phyloP scores from a whole-genome alignment of 2,797 vertebrate genomes.

The Sternarchorhynchus goeldii region DNA sequence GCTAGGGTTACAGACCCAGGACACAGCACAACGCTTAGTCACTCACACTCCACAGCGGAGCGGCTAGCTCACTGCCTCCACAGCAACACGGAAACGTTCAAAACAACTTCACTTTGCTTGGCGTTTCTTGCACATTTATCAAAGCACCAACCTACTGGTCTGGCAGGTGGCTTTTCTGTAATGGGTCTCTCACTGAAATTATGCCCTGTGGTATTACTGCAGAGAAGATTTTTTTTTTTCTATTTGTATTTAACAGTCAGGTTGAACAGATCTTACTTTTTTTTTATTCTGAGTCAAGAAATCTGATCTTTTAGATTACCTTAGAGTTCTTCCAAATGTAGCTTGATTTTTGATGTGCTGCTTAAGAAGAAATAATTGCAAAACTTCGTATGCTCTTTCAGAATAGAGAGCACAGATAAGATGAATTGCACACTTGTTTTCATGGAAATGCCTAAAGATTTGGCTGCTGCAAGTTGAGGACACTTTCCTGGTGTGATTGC shows the following conservation, averaged over 20 bases:
- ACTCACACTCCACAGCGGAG: conserved; percentile 39
- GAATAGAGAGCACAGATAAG: conserved; percentile 40
- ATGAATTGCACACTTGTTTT: conserved; percentile 45
- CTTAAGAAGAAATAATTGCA: conserved; percentile 24
- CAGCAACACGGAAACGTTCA: conserved; percentile 30
- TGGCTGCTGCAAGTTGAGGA: conserved; percentile 31
- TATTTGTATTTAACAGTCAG: neutral
- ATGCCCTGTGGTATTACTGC: conserved; percentile 8
- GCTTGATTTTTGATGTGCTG: neutral
- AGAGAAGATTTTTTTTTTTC: neutral
- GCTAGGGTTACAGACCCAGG: conserved; percentile 75
- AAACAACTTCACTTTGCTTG: conserved; percentile 20
- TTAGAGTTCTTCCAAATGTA: neutral
- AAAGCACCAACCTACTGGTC: conserved; percentile 22
- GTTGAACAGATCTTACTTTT: neutral
- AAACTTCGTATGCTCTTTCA: conserved; percentile 1
- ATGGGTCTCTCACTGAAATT: neutral
- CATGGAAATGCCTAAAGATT: conserved; percentile 48
- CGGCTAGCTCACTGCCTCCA: conserved; percentile 21
- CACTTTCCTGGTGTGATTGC: conserved; percentile 71
- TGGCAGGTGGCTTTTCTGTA: conserved; percentile 14
- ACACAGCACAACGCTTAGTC: conserved; percentile 65
- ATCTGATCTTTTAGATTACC: neutral
- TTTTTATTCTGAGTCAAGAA: neutral
- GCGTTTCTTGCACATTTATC: conserved; percentile 25